Base-by-base conservation (phyloP, 2,888 invertebrate genomes). In the Hermodice carunculata region DNA sequence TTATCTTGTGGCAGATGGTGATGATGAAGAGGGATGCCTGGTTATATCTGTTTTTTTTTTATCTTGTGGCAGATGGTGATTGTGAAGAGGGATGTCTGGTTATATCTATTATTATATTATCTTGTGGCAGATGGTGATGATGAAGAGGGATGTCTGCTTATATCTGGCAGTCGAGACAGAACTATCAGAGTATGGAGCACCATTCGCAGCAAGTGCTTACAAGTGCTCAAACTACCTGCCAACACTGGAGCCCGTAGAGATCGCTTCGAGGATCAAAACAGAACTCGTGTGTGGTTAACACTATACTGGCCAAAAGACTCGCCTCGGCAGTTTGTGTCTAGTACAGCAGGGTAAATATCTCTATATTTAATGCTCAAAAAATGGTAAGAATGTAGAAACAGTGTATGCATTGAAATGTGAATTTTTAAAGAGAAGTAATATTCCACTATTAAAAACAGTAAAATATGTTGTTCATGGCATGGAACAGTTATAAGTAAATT, bases 81-180 rank as follows among this genome's bases (percentile, higher is more conserved):
- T 17, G 8, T 37, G 37, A 8, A 37, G 8, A 11, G 37, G 8
- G 37, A 37, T 11, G 37, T 37, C 37, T 37, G 8, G 37, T 11
- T 17, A 11, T 17, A 37, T 37, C 8, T 37, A 11, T 37, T 8
- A 8, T 37, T 17, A 37, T 14, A 44, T 44, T 44, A 22, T 44
- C 22, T 44, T 8, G 6, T 17, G 8, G 11, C 6, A 17, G 22
- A 17, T 24, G 49, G 28, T 11, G 49, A 8, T 3, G 49, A 24
- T n/a, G 19, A 5, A 19, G 40, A 17, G 19, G 71, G 65, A 64
- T 88, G 88, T 84, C 84, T 93, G 28, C 86, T 94, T 67, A 93
- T 92, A 37, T 90, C 92, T 51, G 89, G 91, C 42, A 90, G 91
- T 53, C 91, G 89, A 86, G 90, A 90, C 81, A 90, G 91, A 78